phyloP scores from a whole-genome alignment of 2,888 invertebrate genomes.

The Julus scanicus region DNA sequence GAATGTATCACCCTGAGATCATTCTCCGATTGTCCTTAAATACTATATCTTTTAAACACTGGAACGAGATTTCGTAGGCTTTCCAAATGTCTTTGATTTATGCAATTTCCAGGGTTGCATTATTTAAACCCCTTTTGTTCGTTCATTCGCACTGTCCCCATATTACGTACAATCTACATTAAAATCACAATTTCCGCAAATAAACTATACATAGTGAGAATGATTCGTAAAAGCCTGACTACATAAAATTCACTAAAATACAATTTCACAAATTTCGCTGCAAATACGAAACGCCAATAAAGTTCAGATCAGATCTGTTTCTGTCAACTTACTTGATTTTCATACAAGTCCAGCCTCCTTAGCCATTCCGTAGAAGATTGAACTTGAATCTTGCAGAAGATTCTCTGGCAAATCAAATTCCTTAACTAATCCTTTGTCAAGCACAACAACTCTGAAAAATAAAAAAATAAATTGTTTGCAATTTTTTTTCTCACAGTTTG shows the following conservation, averaged over 20 bases:
- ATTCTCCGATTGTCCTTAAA: not conserved
- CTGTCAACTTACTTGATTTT: not conserved
- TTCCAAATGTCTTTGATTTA: too few species aligned
- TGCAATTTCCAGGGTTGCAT: too few species aligned
- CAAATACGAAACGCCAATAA: too few species aligned
- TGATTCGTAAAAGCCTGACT: not conserved
- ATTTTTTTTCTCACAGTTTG: not conserved
- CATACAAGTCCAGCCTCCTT: slow-evolving; percentile 80
- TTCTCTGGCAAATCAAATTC: slow-evolving; percentile 82
- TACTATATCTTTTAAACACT: too few species aligned
- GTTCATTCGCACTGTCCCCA: too few species aligned
- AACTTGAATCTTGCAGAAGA: slow-evolving; percentile 75
- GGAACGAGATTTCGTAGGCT: too few species aligned
- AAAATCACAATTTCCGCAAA: too few species aligned
- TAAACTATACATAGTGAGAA: not conserved
- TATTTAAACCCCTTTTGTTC: too few species aligned
- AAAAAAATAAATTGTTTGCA: not conserved
- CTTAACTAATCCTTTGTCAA: slow-evolving; percentile 79
- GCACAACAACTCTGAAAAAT: slow-evolving; percentile 74
- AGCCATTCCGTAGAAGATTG: slow-evolving; percentile 84
- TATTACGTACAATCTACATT: too few species aligned
- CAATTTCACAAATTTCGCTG: not conserved
- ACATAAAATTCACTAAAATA: not conserved
- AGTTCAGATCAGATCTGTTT: not conserved
- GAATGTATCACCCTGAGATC: not conserved